Percentiles rank a stretch among this genome's conserved stretches.
Conservation (phyloP, 2,113 vertebrate genomes). For the Casuarius casuarius region DNA sequence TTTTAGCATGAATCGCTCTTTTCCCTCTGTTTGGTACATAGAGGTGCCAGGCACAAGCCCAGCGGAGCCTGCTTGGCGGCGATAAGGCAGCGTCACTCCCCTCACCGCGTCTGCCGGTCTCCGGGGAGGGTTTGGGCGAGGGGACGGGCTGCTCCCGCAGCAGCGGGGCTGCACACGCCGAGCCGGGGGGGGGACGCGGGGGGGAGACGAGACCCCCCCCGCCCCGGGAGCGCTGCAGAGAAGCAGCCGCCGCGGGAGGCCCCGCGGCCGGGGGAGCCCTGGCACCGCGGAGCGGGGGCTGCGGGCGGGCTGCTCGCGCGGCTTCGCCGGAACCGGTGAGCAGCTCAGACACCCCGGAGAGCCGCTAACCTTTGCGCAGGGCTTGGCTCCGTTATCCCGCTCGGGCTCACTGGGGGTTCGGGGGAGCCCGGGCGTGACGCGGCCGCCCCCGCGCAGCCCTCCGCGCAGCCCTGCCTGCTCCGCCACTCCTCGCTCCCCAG, state of each 20-base stretch:
- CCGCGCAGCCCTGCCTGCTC: neutral
- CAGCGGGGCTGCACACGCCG: neutral
- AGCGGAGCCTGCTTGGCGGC: slow-evolving; percentile 48
- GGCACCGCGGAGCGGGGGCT: neutral
- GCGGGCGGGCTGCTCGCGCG: neutral
- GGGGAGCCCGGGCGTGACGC: neutral
- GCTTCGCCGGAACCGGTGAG: neutral
- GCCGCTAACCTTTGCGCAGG: slow-evolving; percentile 52
- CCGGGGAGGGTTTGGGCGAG: neutral
- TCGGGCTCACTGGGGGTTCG: slow-evolving; percentile 14
- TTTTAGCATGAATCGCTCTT: neutral
- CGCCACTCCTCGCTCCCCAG: neutral
- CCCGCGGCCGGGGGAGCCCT: neutral
- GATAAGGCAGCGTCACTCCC: slow-evolving; percentile 61
- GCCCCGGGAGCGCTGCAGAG: neutral
- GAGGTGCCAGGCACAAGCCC: neutral
- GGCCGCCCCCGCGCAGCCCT: neutral
- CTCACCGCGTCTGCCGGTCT: neutral
- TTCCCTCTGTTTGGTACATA: slow-evolving; percentile 51
- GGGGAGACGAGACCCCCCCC: neutral
- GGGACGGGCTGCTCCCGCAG: neutral
- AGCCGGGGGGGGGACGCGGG: neutral
- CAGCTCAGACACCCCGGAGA: slow-evolving; percentile 20
- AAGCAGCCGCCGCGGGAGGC: neutral
- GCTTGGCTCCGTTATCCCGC: neutral